phyloP scores from a whole-genome alignment of 1,140 invertebrate species.

The Caenorhabditis latens region DNA sequence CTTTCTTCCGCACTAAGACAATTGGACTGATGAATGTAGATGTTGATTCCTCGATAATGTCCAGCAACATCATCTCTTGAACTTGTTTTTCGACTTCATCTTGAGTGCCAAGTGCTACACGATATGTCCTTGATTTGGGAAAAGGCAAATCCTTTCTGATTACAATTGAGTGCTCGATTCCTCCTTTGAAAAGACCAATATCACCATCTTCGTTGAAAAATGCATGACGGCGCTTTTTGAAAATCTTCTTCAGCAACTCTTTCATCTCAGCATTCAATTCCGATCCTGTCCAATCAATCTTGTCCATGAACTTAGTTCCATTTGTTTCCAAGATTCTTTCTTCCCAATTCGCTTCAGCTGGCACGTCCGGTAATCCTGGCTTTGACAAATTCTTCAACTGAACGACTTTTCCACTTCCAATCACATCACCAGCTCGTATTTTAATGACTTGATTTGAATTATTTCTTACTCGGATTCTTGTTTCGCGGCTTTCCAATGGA shows the following conservation, averaged over 20 bases:
- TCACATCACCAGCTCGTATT: neutral
- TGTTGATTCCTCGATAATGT: conserved; percentile 60
- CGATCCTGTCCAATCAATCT: neutral
- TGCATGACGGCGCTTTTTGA: too few relatives aligned
- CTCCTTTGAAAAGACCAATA: too few relatives aligned
- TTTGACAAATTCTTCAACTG: neutral
- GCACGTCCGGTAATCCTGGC: neutral
- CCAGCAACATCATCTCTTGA: conserved; percentile 64
- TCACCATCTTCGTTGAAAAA: too few relatives aligned
- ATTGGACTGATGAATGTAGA: conserved; percentile 55
- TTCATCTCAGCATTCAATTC: neutral
- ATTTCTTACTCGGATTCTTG: neutral
- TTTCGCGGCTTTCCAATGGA: neutral
- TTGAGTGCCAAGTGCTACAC: conserved; percentile 44
- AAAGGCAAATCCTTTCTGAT: neutral
- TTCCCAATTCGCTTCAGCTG: neutral
- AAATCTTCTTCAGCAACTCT: too few relatives aligned
- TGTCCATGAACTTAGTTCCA: neutral
- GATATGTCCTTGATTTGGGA: neutral
- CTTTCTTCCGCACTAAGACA: conserved; percentile 63
- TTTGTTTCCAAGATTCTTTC: neutral
- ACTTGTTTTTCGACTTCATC: conserved; percentile 63
- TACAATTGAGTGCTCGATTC: neutral
- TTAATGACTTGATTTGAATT: neutral
- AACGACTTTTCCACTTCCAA: neutral